Evolutionary conservation across 2,113 vertebrate genomes (phyloP).

Genomic region (Ameiurus melas): DNA sequence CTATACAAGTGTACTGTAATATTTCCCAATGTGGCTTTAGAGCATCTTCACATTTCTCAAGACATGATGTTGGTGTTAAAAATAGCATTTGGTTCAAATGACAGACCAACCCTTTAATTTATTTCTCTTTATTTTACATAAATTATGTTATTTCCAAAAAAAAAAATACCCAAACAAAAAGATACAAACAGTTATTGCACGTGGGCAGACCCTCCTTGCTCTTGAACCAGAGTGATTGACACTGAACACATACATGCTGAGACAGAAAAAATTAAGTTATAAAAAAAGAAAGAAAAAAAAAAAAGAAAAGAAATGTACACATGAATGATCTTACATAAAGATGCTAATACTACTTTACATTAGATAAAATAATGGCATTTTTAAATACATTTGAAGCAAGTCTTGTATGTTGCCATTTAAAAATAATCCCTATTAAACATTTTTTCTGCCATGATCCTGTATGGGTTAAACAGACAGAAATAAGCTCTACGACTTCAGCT

Average conservation of each 20-base stretch:
- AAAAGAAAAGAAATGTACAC: conserved; percentile 50
- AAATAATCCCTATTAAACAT: conserved; percentile 18
- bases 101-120: conserved; percentile 48
- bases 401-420: conserved; percentile 47
- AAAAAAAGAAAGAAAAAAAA: no score
- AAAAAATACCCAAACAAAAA: conserved; percentile 66
- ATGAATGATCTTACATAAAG: conserved; percentile 51
- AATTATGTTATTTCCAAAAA: conserved; percentile 76
- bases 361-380: conserved; percentile 43
- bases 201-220: conserved; percentile 78
- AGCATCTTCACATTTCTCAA: background rate
- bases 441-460: conserved; percentile 17
- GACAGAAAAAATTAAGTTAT: conserved; percentile 54
- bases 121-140: conserved; percentile 85
- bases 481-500: background rate
- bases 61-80: background rate
- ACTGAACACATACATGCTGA: conserved; percentile 71
- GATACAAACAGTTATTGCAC: conserved; percentile 89
- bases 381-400: conserved; percentile 54
- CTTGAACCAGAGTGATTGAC: conserved; percentile 70
- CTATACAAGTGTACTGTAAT: background rate
- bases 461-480: background rate
- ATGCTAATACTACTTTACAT: conserved; percentile 59
- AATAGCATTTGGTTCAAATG: background rate
- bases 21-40: background rate